Conservation (phyloP, 2,888 invertebrate genomes). For the Aspidiotus rigidus region DNA sequence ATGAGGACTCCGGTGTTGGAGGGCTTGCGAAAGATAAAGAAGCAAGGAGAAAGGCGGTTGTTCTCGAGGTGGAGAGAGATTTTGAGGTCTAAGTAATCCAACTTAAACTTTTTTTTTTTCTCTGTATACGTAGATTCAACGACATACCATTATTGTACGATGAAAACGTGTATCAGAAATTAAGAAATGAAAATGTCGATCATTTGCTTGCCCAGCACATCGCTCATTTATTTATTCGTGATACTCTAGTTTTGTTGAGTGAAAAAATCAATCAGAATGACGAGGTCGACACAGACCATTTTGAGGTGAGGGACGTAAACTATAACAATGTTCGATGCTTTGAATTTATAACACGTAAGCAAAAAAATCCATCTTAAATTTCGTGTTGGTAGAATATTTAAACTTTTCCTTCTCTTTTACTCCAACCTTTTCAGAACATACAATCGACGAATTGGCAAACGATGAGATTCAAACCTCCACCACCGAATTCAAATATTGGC, state of each 20-base stretch:
- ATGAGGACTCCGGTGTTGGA: too few relatives aligned
- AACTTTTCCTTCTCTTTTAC: not conserved
- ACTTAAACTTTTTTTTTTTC: too few relatives aligned
- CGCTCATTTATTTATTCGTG: constrained; percentile 95
- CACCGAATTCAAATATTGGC: constrained; percentile 89
- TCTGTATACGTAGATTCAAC: constrained; percentile 58
- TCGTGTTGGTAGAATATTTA: constrained; percentile 1
- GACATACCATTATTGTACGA: constrained; percentile 87
- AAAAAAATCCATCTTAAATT: not conserved
- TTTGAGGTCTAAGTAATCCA: too few relatives aligned
- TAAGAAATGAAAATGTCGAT: constrained; percentile 83
- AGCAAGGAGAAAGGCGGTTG: too few relatives aligned
- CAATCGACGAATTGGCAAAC: constrained; percentile 99
- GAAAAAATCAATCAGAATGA: constrained; percentile 94
- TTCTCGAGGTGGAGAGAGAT: too few relatives aligned
- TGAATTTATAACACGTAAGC: constrained; percentile 1
- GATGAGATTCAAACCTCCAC: constrained; percentile 97
- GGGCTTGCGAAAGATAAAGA: too few relatives aligned
- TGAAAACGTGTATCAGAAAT: constrained; percentile 66
- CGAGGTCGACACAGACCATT: constrained; percentile 89
- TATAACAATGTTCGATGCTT: not conserved
- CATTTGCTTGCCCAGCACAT: constrained; percentile 87
- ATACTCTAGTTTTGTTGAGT: constrained; percentile 87
- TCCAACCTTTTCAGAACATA: constrained; percentile 61
- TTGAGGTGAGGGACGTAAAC: constrained; percentile 60